These are phyloP conservation scores for Ischnura elegans DNA, from an alignment of 2,888 invertebrate species.

Conservation along the genomic window DNA sequence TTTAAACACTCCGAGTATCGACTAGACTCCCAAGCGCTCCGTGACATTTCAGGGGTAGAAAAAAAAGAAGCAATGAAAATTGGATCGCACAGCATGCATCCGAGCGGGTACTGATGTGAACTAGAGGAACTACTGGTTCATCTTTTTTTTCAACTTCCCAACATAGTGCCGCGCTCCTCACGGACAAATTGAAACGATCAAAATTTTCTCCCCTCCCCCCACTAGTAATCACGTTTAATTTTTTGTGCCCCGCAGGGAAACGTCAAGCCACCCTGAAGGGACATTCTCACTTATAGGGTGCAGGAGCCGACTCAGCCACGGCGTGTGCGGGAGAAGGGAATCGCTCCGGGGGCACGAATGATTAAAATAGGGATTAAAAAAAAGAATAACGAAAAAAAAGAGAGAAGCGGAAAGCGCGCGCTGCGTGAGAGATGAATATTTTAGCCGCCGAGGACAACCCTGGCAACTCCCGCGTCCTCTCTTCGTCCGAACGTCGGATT, in stretches of 20 bases:
- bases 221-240: background rate
- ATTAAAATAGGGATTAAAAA: background rate
- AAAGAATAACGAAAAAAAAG: no score
- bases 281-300: background rate
- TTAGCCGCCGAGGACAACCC: slow-evolving; percentile 1
- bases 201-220: background rate
- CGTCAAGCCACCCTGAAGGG: background rate
- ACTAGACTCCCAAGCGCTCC: background rate
- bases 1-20: background rate
- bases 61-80: background rate
- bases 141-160: background rate
- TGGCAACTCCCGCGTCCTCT: background rate
- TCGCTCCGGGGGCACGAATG: background rate
- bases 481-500: background rate
- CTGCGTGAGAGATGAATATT: slow-evolving; percentile 31
- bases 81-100: background rate
- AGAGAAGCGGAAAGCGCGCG: no score
- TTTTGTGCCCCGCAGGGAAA: background rate
- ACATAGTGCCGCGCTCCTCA: no score
- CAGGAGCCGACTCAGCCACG: background rate
- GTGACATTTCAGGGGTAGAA: background rate
- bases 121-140: background rate
- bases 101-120: background rate
- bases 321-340: background rate
- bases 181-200: background rate